A percentile compares a stretch with the other conserved stretches of the same genome.
These are phyloP conservation scores for Pteruthius melanotis DNA, from an alignment of 2,113 vertebrate species.

Conservation along the genomic window DNA sequence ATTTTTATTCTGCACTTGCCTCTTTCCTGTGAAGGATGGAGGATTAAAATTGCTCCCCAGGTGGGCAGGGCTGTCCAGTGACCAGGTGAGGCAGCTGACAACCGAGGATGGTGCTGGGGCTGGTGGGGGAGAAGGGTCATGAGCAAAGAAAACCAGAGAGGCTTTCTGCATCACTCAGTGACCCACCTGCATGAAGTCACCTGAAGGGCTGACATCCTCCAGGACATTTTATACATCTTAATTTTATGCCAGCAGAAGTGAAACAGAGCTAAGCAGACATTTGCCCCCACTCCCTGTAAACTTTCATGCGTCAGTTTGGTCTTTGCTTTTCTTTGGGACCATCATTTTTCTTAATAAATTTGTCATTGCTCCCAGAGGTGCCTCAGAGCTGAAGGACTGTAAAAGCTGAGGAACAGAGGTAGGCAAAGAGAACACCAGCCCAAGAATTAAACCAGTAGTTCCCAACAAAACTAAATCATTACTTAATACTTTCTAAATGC, in stretches of 20 bases:
- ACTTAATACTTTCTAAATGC: background rate
- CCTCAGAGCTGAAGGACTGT: background rate
- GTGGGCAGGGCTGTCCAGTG: background rate
- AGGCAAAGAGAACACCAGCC: background rate
- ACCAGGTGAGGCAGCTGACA: background rate
- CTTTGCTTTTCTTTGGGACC: background rate
- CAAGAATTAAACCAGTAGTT: background rate
- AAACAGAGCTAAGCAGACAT: background rate
- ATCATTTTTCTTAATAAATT: background rate
- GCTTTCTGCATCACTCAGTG: background rate
- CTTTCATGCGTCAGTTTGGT: background rate
- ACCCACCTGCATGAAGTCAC: background rate
- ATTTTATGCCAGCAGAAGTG: background rate
- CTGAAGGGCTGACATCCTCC: background rate
- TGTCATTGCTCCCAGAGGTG: background rate
- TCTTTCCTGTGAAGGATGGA: background rate
- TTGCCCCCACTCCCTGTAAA: background rate
- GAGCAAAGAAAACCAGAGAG: background rate
- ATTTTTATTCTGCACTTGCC: background rate
- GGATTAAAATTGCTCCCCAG: background rate
- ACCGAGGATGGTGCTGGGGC: background rate
- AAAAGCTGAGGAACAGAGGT: background rate
- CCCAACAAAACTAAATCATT: background rate
- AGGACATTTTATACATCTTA: background rate
- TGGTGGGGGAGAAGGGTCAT: background rate